A percentile compares a stretch with the other conserved stretches of the same genome.
These are phyloP conservation scores for Antrozous pallidus DNA, from an alignment of 2,797 vertebrate species.

Conservation along the genomic window DNA sequence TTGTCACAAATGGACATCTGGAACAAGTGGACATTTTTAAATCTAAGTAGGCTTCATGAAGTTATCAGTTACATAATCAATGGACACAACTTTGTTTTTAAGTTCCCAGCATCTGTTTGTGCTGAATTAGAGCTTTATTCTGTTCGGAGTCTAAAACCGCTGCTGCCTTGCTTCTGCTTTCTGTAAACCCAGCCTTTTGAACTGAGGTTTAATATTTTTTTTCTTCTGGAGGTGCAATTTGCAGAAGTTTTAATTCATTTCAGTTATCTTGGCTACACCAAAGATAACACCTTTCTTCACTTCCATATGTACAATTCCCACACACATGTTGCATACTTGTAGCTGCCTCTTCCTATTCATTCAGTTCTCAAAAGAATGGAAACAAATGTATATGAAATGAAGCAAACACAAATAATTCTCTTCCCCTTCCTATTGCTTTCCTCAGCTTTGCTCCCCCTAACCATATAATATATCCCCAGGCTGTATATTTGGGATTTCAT, in stretches of 20 bases:
- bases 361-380: not conserved
- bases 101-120: not conserved
- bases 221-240: not conserved
- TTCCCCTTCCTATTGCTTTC: not conserved
- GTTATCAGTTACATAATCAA: slow-evolving; percentile 34
- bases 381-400: not conserved
- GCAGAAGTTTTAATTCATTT: slow-evolving; percentile 38
- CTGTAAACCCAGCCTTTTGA: slow-evolving; percentile 15
- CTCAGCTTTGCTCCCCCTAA: not conserved
- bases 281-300: not conserved
- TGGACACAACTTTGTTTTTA: slow-evolving; percentile 19
- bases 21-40: not conserved
- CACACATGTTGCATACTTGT: not conserved
- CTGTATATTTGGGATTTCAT: not conserved
- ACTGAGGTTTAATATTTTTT: not conserved
- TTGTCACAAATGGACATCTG: not conserved
- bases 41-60: not conserved
- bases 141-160: not conserved
- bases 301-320: not conserved
- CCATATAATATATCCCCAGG: not conserved
- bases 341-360: not conserved
- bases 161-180: not conserved
- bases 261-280: not conserved
- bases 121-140: not conserved
- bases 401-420: not conserved